phyloP scores from a whole-genome alignment of 2,888 invertebrate species.

The Acleris emargana region DNA sequence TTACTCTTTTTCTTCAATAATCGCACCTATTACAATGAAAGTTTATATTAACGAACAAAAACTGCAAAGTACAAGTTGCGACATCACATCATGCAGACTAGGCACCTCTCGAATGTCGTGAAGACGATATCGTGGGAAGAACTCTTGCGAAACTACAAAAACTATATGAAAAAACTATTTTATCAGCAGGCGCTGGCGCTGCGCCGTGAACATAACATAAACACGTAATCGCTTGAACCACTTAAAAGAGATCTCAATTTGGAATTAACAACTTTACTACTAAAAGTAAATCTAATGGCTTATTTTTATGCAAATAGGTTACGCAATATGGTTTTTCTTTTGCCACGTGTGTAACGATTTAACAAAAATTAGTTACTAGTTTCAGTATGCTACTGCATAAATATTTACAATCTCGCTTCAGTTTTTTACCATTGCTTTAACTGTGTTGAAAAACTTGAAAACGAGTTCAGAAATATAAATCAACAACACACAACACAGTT shows the following conservation, averaged over 20 bases:
- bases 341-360: background rate
- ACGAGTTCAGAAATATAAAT: too few relatives aligned
- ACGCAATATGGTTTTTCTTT: background rate
- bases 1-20: constrained; percentile 13
- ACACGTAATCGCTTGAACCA: constrained; percentile 1
- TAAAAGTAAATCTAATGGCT: background rate
- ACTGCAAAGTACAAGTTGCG: constrained; percentile 23
- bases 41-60: constrained; percentile 23
- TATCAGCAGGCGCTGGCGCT: background rate
- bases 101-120: constrained; percentile 31
- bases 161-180: constrained; percentile 15
- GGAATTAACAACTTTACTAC: background rate
- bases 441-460: too few relatives aligned
- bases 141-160: constrained; percentile 27
- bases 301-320: constrained; percentile 7
- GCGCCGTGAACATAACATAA: background rate
- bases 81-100: constrained; percentile 9
- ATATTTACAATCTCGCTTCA: too few relatives aligned
- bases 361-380: background rate
- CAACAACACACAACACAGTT: too few relatives aligned
- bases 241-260: constrained; percentile 6
- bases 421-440: too few relatives aligned
- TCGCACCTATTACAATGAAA: constrained; percentile 25
- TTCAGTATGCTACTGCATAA: too few relatives aligned
- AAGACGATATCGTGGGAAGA: constrained; percentile 35